phyloP scores from a whole-genome alignment of 2,113 vertebrate genomes.

The Notothenia rossii region DNA sequence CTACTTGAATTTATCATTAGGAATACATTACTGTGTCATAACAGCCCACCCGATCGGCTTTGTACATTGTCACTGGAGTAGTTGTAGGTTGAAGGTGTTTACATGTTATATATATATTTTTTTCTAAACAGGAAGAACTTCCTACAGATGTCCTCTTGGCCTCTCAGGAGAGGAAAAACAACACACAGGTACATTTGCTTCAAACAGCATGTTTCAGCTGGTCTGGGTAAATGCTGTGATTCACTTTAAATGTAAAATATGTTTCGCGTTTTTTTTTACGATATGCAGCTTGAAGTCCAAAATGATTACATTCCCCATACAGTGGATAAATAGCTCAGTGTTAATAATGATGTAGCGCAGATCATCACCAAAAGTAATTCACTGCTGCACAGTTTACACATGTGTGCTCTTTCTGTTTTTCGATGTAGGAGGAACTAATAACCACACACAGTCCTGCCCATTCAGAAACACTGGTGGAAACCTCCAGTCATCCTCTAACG shows the following conservation, averaged over 20 bases:
- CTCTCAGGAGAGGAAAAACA: slow-evolving; percentile 33
- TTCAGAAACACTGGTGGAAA: slow-evolving; percentile 2
- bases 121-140: slow-evolving; percentile 64
- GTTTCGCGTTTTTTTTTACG: slow-evolving; percentile 14
- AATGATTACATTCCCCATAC: slow-evolving; percentile 5
- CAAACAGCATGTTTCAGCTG: slow-evolving; percentile 18
- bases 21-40: slow-evolving; percentile 48
- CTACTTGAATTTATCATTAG: slow-evolving; percentile 57
- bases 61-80: slow-evolving; percentile 12
- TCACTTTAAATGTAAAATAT: slow-evolving; percentile 15
- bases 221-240: slow-evolving; percentile 7
- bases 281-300: slow-evolving; percentile 43
- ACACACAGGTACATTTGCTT: slow-evolving; percentile 56
- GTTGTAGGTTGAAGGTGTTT: slow-evolving; percentile 10
- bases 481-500: slow-evolving; percentile 11
- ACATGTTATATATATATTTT: slow-evolving; percentile 3
- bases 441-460: slow-evolving; percentile 16
- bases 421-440: slow-evolving; percentile 34
- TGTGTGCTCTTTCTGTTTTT: slow-evolving; percentile 16
- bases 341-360: slow-evolving; percentile 6
- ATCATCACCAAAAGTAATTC: slow-evolving; percentile 26
- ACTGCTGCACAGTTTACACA: slow-evolving; percentile 7
- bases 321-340: slow-evolving; percentile 14
- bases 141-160: slow-evolving; percentile 29
- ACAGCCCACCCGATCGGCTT: slow-evolving; percentile 25